phyloP scores from a whole-genome alignment of 2,888 invertebrate species.

The Polydrusus tereticollis region DNA sequence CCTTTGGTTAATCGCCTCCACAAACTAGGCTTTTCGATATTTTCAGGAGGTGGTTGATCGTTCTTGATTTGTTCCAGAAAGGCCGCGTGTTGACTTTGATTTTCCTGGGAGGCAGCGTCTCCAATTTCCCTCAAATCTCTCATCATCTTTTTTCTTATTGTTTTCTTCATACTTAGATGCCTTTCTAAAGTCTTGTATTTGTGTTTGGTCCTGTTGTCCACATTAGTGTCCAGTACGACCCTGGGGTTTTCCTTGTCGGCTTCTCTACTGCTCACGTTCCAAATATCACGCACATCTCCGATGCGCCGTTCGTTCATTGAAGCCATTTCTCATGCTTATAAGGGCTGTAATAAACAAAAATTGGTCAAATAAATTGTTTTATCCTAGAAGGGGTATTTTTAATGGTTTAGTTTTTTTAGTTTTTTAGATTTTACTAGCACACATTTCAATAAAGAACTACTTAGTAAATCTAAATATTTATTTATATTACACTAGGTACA shows the following conservation, averaged over 20 bases:
- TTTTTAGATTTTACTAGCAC: too few species aligned
- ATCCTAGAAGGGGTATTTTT: too few species aligned
- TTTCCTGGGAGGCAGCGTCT: conserved; percentile 60
- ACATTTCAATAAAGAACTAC: too few species aligned
- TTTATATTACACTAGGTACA: too few species aligned
- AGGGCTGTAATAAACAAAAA: conserved; percentile 8
- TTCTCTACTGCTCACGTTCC: conserved; percentile 57
- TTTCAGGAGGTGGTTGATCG: conserved; percentile 66
- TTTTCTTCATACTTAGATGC: conserved; percentile 89
- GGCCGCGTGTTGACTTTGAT: conserved; percentile 59
- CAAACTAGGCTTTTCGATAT: conserved; percentile 66
- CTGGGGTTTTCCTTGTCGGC: conserved; percentile 66
- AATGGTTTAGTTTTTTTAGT: too few species aligned
- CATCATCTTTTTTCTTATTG: conserved; percentile 88
- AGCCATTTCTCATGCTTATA: conserved; percentile 69
- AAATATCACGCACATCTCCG: conserved; percentile 79
- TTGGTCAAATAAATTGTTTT: too few species aligned
- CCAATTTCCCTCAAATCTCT: conserved; percentile 80
- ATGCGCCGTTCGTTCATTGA: conserved; percentile 77
- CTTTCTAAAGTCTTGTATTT: conserved; percentile 83
- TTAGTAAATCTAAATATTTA: too few species aligned
- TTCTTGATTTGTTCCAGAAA: conserved; percentile 67
- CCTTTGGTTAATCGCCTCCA: conserved; percentile 67
- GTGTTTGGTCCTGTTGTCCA: conserved; percentile 74
- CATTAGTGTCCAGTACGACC: conserved; percentile 68